Percentiles rank a stretch among this genome's conserved stretches.
Conservation (phyloP, 2,113 vertebrate species). For the Psammodynastes pulverulentus region DNA sequence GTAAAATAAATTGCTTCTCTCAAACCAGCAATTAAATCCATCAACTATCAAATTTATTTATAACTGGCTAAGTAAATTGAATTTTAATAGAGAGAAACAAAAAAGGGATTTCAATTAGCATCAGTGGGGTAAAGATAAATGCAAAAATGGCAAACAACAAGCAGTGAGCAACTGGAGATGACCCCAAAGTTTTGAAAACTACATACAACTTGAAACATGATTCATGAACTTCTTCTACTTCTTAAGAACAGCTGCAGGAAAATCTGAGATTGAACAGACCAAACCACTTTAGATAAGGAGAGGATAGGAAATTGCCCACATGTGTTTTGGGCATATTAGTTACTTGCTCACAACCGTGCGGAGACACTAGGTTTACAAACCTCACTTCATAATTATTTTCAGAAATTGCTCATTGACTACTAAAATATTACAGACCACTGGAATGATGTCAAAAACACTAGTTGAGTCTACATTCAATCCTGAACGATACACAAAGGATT, state of each 20-base stretch:
- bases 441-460: not conserved
- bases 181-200: too few relatives aligned
- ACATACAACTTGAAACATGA: too few relatives aligned
- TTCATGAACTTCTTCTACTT: not conserved
- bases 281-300: not conserved
- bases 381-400: not conserved
- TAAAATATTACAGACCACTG: not conserved
- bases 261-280: not conserved
- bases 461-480: not conserved
- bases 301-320: not conserved
- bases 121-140: too few relatives aligned
- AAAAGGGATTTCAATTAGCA: too few relatives aligned
- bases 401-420: not conserved
- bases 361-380: not conserved
- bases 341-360: not conserved
- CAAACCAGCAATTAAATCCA: too few relatives aligned
- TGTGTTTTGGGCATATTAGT: not conserved
- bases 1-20: too few relatives aligned
- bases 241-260: not conserved
- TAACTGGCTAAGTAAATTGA: too few relatives aligned
- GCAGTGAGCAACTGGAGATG: too few relatives aligned
- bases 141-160: too few relatives aligned
- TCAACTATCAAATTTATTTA: too few relatives aligned
- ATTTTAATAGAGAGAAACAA: too few relatives aligned
- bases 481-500: too few relatives aligned